These are phyloP conservation scores for Crioceris asparagi DNA, from an alignment of 2,888 invertebrate genomes.

Conservation along the genomic window DNA sequence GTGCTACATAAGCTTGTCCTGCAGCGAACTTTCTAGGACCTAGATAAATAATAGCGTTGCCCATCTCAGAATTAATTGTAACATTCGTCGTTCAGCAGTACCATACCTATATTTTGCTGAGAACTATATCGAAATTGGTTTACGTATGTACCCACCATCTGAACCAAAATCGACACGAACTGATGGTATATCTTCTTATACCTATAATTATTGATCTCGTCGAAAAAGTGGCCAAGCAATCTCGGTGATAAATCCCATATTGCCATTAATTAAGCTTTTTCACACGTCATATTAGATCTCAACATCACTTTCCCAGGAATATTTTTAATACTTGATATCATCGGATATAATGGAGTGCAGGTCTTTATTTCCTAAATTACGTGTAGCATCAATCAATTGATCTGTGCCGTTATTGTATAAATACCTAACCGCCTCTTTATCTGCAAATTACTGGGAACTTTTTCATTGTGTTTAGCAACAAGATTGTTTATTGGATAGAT, in stretches of 20 bases:
- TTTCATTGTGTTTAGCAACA: conserved; percentile 6
- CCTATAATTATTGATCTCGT: conserved; percentile 5
- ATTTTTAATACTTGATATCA: conserved; percentile 15
- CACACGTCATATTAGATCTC: conserved; percentile 19
- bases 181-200: conserved; percentile 8
- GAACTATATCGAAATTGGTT: conserved; percentile 4
- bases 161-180: conserved; percentile 7
- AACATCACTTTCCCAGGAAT: conserved; percentile 21
- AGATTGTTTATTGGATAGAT: conserved; percentile 7
- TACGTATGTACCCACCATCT: conserved; percentile 1
- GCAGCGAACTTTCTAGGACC: conserved; percentile 13
- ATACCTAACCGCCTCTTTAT: conserved; percentile 3
- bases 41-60: conserved; percentile 10
- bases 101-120: conserved; percentile 4
- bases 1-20: conserved; percentile 26
- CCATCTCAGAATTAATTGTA: conserved; percentile 10
- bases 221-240: conserved; percentile 11
- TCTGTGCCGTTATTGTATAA: conserved; percentile 7
- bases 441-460: conserved; percentile 3
- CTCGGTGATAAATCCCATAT: conserved; percentile 18
- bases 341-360: conserved; percentile 10
- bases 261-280: conserved; percentile 17
- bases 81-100: conserved; percentile 5
- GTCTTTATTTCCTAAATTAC: conserved; percentile 6
- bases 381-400: conserved; percentile 8